Base-by-base conservation (phyloP, 2,888 invertebrate species). In the Cybosia mesomella region DNA sequence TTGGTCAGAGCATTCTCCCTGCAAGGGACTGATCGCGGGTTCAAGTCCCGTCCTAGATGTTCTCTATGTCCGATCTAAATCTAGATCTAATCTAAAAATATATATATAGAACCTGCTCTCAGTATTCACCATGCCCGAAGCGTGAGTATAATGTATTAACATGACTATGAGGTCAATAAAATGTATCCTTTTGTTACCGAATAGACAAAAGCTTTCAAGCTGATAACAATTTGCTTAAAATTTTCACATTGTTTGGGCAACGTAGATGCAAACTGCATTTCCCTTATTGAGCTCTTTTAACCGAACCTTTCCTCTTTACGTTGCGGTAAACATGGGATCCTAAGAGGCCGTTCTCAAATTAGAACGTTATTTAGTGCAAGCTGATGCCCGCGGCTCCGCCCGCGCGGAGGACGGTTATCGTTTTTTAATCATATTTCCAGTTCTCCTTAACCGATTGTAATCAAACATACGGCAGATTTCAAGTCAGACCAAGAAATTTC, bases 251-350 rank as follows among this genome's bases (percentile, higher is more conserved):
- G 54, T 21, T 60, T 18, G 21, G 58, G 2, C 58, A 54, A 24
- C 22, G 2, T 67, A 36, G 59, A 67, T 53, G 58, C 63, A n/a
- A 59, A 39, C 63, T 39, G 54, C 58, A 55, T 63, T 67, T 36
- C 18, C 58, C 36, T 58, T 49, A 67, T 59, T 63, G 58, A 15
- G 11, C 18, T 58, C 39, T 39, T 59, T 24, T 9, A 49, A 36
- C 22, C 18, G 43, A 63, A 63, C 15, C n/a, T 59, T 8, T 28
- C n/a, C 49, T 58, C 34, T 22, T 34, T 49, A 22, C 10, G 24
- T 22, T 4, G 24, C 21, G 15, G 32, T 49, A 49, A 49, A 22
- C 10, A 34, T 34, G 15, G 2, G 43, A 21, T 57, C 9, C 32
- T n/a, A 28, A 43, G 43, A 43, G n/a, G 49, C 49, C 49, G 2